A percentile compares a stretch with the other conserved stretches of the same genome.
phyloP scores from a whole-genome alignment of 2,113 vertebrate species.

The Forbesichthys agassizii region DNA sequence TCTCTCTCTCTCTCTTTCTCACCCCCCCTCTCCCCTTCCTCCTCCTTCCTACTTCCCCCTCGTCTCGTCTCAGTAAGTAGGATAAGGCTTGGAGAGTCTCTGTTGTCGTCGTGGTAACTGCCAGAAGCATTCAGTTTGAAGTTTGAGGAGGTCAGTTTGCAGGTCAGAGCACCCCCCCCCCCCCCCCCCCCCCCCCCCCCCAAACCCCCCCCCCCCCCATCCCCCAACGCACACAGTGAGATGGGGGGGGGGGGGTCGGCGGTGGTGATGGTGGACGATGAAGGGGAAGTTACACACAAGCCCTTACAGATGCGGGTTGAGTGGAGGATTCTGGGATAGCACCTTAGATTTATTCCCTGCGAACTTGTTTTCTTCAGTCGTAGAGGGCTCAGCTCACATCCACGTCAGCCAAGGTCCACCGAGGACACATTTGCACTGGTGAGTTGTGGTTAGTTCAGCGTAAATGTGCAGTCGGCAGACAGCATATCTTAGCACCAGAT shows the following conservation, averaged over 20 bases:
- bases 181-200: background rate
- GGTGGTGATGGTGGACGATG: conserved; percentile 16
- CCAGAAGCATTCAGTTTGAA: conserved; percentile 99
- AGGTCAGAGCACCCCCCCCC: conserved; percentile 78
- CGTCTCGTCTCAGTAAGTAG: conserved; percentile 86
- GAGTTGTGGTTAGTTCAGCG: too few relatives aligned
- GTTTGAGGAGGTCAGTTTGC: conserved; percentile 98
- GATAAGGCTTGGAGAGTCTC: conserved; percentile 92
- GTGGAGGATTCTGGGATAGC: conserved; percentile 10
- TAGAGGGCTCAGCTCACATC: conserved; percentile 21
- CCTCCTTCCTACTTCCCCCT: conserved; percentile 51
- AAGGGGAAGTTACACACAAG: conserved; percentile 52
- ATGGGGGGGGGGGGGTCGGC: background rate
- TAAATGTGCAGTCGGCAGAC: too few relatives aligned
- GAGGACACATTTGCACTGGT: too few relatives aligned
- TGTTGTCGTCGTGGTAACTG: conserved; percentile 97
- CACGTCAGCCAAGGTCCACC: too few relatives aligned
- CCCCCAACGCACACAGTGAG: background rate
- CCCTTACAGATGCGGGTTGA: conserved; percentile 48
- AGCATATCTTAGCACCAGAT: too few relatives aligned
- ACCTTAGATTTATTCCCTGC: too few relatives aligned
- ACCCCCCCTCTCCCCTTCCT: conserved; percentile 12
- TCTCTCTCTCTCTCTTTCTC: conserved; percentile 18
- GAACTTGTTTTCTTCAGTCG: background rate
- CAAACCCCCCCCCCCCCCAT: conserved; percentile 15